Evolutionary conservation across 2,888 invertebrate genomes (phyloP).

Genomic region (Mimachlamys varia): DNA sequence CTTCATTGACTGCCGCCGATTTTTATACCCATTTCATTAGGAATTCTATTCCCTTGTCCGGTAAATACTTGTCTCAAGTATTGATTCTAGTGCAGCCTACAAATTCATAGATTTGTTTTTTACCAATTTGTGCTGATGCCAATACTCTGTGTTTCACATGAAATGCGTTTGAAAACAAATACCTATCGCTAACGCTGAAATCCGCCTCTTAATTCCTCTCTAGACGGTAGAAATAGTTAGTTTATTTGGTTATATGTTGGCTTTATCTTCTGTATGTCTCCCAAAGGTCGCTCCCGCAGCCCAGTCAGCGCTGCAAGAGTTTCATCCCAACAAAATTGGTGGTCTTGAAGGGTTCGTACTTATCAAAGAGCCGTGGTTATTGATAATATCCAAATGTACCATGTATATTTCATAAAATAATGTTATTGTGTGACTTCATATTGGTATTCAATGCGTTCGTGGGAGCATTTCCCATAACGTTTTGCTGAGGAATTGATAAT

Average conservation of each 20-base stretch:
- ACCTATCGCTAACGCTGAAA: not conserved
- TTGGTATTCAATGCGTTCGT: no score
- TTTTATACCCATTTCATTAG: not conserved
- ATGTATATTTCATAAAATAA: no score
- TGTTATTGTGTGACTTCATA: no score
- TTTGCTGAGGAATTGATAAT: no score
- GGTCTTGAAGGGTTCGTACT: not conserved
- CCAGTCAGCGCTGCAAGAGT: not conserved
- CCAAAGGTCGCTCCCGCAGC: not conserved
- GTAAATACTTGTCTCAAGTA: not conserved
- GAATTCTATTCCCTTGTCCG: not conserved
- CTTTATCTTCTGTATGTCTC: not conserved
- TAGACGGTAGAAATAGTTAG: not conserved
- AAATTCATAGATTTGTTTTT: not conserved
- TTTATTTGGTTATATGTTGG: not conserved
- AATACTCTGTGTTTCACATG: not conserved
- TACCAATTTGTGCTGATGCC: not conserved
- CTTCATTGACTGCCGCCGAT: not conserved
- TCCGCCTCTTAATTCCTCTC: not conserved
- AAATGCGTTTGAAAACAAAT: not conserved
- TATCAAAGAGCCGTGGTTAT: no score
- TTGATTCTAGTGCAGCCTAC: not conserved
- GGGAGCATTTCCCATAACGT: no score
- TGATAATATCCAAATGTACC: no score
- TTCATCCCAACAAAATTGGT: not conserved